Conservation (phyloP, 92 coral and sea anemone species). For the Epizoanthus illoricatus region DNA sequence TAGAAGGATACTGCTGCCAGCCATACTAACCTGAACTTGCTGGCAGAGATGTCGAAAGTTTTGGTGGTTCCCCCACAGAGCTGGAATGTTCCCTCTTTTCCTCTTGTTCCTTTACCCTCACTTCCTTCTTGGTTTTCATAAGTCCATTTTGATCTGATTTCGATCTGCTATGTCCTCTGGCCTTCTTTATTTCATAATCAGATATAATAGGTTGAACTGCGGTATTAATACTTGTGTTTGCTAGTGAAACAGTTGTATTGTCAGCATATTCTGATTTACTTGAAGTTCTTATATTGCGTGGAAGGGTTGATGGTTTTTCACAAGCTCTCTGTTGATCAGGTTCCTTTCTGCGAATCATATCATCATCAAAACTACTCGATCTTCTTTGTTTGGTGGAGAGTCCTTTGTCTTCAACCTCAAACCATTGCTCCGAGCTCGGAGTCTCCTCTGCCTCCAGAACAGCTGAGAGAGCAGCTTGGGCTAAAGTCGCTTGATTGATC, state of each 20-base stretch:
- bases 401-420: slow-evolving; percentile 59
- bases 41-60: slow-evolving; percentile 75
- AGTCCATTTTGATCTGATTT: slow-evolving; percentile 82
- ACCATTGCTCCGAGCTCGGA: slow-evolving; percentile 72
- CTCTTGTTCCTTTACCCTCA: slow-evolving; percentile 15
- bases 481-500: slow-evolving; percentile 79
- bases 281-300: neutral
- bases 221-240: slow-evolving; percentile 24
- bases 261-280: slow-evolving; percentile 7
- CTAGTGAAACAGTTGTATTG: neutral
- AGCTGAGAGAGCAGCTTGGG: slow-evolving; percentile 90
- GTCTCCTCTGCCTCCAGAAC: slow-evolving; percentile 86
- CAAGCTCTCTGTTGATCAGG: neutral
- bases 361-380: slow-evolving; percentile 51
- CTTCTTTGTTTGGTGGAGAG: slow-evolving; percentile 42
- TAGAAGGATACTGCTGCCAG: too few relatives aligned
- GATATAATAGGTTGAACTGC: slow-evolving; percentile 25
- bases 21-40: slow-evolving; percentile 59
- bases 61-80: slow-evolving; percentile 30
- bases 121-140: slow-evolving; percentile 39
- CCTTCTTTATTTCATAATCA: slow-evolving; percentile 63
- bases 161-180: slow-evolving; percentile 83
- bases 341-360: slow-evolving; percentile 26
- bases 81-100: slow-evolving; percentile 24
- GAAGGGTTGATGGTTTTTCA: slow-evolving; percentile 27